Conservation (phyloP, 2,797 vertebrate genomes). For the Myripristis jacobus region DNA sequence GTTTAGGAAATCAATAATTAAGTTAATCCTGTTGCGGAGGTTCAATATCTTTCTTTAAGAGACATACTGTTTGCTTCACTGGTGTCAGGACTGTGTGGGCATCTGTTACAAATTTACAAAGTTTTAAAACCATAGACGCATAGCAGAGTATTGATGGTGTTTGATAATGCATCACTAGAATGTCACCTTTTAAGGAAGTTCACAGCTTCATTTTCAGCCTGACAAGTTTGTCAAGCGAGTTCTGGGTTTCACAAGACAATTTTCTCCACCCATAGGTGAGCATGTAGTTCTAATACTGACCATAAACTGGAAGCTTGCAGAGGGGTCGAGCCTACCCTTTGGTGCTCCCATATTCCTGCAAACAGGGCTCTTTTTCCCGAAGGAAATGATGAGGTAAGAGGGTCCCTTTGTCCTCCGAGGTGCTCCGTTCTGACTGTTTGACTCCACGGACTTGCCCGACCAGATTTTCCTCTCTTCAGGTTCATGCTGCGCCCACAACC, state of each 20-base stretch:
- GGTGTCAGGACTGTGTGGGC: not conserved
- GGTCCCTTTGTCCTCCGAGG: conserved; percentile 62
- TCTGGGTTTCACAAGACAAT: not conserved
- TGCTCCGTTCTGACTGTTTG: conserved; percentile 66
- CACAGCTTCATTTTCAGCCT: not conserved
- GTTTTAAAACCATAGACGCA: not conserved
- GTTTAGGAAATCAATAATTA: conserved; percentile 13
- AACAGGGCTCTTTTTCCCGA: conserved; percentile 22
- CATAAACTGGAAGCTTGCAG: not conserved
- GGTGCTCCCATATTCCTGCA: conserved; percentile 9
- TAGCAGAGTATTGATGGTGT: conserved; percentile 16
- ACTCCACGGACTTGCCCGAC: conserved; percentile 65
- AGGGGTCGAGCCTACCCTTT: not conserved
- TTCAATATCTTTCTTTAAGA: conserved; percentile 1
- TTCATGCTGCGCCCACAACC: conserved; percentile 38
- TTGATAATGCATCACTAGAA: not conserved
- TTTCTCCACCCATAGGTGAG: no score
- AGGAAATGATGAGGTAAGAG: conserved; percentile 62
- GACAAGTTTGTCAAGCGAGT: not conserved
- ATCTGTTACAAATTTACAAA: conserved; percentile 32
- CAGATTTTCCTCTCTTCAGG: conserved; percentile 68
- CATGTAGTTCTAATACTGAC: conserved; percentile 3
- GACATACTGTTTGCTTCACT: not conserved
- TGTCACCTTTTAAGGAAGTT: not conserved
- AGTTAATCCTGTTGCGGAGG: not conserved